Conservation (phyloP, 2,888 invertebrate species). For the Anarsia innoxiella region DNA sequence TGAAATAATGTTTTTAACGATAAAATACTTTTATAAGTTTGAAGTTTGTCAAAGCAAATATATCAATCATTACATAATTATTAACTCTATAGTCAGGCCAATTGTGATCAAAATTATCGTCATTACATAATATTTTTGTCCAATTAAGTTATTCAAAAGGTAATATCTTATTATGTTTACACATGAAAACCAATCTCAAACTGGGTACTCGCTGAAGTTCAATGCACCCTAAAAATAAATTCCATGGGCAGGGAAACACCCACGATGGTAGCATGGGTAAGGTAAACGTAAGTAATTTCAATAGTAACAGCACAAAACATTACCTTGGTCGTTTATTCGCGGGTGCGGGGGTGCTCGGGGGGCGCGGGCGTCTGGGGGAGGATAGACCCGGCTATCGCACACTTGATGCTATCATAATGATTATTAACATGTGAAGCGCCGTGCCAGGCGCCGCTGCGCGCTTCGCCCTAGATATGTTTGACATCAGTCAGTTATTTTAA, state of each 20-base stretch:
- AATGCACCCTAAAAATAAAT: conserved; percentile 28
- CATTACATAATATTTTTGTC: no score
- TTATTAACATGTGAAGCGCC: conserved; percentile 71
- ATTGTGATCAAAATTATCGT: no score
- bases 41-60: no score
- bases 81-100: no score
- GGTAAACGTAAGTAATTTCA: conserved; percentile 30
- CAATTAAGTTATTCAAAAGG: no score
- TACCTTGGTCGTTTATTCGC: conserved; percentile 22
- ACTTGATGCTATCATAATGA: conserved; percentile 75
- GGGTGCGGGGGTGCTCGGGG: conserved; percentile 20
- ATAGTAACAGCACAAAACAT: conserved; percentile 24
- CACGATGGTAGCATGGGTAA: conserved; percentile 21
- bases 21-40: no score
- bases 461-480: conserved; percentile 69
- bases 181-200: background rate
- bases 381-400: conserved; percentile 62
- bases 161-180: no score
- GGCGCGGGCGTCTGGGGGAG: conserved; percentile 26
- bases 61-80: no score
- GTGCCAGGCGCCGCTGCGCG: conserved; percentile 59
- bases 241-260: conserved; percentile 30
- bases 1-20: no score
- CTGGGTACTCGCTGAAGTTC: conserved; percentile 17
- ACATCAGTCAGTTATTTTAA: conserved; percentile 74